Evolutionary conservation across 2,113 vertebrate genomes (phyloP).

Genomic region (Ptychochromis oligacanthus): DNA sequence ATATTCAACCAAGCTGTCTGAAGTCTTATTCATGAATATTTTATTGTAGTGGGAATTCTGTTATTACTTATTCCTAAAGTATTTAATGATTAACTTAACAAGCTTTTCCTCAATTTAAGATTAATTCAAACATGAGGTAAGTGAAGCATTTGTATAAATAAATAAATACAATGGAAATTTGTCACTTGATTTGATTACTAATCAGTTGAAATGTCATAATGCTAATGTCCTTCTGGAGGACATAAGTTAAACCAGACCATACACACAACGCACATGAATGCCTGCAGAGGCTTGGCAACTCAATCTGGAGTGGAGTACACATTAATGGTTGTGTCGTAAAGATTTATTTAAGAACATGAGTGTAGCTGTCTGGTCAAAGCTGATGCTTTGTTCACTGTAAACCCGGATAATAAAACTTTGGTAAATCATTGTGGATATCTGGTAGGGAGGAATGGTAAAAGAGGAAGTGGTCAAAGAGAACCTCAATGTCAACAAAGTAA

Average conservation of each 20-base stretch:
- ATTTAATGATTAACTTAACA: background rate
- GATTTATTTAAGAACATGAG: background rate
- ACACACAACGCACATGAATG: background rate
- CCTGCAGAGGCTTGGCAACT: background rate
- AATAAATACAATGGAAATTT: background rate
- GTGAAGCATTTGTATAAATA: background rate
- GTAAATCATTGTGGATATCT: background rate
- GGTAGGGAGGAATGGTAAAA: background rate
- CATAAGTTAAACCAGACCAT: background rate
- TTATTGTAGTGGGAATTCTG: background rate
- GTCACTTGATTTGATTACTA: too few species aligned
- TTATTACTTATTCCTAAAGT: background rate
- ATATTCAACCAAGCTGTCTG: background rate
- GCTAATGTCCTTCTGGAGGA: background rate
- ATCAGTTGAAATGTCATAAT: background rate
- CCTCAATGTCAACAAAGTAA: background rate
- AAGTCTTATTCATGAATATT: background rate
- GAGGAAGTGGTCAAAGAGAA: background rate
- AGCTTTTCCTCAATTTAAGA: background rate
- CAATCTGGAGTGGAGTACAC: background rate
- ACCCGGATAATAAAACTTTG: background rate
- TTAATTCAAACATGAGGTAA: background rate
- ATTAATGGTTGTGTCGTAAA: background rate
- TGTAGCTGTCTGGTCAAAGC: background rate
- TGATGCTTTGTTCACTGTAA: slow-evolving; percentile 2